These are phyloP conservation scores for Bothrops jararaca DNA, from an alignment of 2,113 vertebrate genomes.

Conservation along the genomic window DNA sequence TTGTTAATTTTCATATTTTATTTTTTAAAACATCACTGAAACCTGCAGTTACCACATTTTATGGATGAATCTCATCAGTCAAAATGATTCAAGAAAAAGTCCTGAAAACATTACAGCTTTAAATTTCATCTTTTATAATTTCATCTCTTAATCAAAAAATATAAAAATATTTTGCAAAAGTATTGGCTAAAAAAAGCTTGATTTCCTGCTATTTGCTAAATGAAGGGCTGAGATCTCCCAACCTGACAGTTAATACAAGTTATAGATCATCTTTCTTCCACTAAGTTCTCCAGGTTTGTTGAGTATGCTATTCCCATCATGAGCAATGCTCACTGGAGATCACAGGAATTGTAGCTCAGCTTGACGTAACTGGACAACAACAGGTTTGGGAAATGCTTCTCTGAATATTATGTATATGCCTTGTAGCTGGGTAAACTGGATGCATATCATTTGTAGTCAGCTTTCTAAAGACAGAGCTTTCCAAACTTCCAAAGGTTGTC, in stretches of 20 bases:
- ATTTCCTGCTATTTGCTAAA: slow-evolving; percentile 25
- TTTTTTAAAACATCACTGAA: neutral
- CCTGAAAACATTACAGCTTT: slow-evolving; percentile 8
- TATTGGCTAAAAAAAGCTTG: neutral
- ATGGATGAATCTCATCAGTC: neutral
- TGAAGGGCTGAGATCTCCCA: neutral
- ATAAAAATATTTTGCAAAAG: neutral
- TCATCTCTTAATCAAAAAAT: slow-evolving; percentile 23
- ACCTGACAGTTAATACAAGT: slow-evolving; percentile 1
- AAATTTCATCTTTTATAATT: slow-evolving; percentile 18
- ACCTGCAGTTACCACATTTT: neutral
- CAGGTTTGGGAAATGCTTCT: neutral
- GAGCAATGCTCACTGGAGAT: neutral
- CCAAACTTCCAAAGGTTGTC: slow-evolving; percentile 38
- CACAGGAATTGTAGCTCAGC: neutral
- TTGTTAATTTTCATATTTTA: neutral
- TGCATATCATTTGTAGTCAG: slow-evolving; percentile 35
- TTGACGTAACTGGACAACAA: neutral
- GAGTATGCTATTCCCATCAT: neutral
- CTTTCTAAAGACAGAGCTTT: slow-evolving; percentile 48
- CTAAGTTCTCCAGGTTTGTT: neutral
- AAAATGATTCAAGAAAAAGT: neutral
- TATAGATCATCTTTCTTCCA: slow-evolving; percentile 16
- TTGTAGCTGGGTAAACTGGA: slow-evolving; percentile 48
- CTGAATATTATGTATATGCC: neutral